Base-by-base conservation (phyloP, 2,888 invertebrate species). In the Apotomis capreana region DNA sequence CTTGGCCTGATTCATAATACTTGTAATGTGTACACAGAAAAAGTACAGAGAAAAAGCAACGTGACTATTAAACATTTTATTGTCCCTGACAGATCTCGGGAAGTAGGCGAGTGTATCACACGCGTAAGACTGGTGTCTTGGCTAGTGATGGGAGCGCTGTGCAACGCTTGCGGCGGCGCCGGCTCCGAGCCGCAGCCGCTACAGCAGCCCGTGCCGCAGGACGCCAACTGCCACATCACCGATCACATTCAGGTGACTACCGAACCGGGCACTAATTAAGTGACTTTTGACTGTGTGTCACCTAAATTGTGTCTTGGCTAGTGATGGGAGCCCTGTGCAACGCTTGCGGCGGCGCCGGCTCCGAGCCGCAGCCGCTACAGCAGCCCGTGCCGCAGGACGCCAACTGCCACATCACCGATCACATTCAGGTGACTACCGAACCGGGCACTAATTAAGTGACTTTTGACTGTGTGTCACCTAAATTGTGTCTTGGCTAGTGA, bases 361-460 rank as follows among this genome's bases (percentile, higher is more conserved):
- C 60, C n/a, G 88, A 69, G 84, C 89, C 74, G 85, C 77, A 74
- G 76, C 96, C 97, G 63, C 95, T 95, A 79, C 97, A 97, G 76
- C 96, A 97, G 81, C 99, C 99, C 0, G 96, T 99, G 77, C 99
- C 99, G 4, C 97, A 99, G 84, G 99, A 99, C 90, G 98, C 98
- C 61, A 98, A 98, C 63, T 98, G 98, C 83, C 98, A 98, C 89
- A 97, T 99, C 84, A 98, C 99, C 57, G 99, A 99, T 92, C 98
- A 99, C 85, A 96, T 99, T 78, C 98, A 99, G 95, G 95, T 94
- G 61, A 40, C 5, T 9, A 37, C 10, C 15, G 15, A 15, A 15
- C 15, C 15, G 15, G 15, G 15, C 15, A 15, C 15, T 15, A 15
- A 15, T 15, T 15, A 15, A 15, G 15, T 15, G 15, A 15, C 15